phyloP scores from a whole-genome alignment of 2,888 invertebrate species.

The Eupithecia vulgata region DNA sequence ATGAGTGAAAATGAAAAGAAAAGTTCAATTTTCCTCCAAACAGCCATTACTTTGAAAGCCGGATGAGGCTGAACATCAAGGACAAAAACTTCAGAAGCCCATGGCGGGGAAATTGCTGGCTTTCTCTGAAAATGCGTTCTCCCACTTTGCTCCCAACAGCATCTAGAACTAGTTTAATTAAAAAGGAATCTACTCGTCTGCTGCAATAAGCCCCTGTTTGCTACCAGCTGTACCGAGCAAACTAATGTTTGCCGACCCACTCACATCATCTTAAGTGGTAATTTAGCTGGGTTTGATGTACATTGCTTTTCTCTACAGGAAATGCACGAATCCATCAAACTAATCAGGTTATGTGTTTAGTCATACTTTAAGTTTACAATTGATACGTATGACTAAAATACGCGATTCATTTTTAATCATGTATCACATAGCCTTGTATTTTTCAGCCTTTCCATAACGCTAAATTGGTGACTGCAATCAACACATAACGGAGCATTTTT shows the following conservation, averaged over 20 bases:
- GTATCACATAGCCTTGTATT: background rate
- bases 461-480: background rate
- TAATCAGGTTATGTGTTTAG: background rate
- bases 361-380: background rate
- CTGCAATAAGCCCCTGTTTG: slow-evolving; percentile 72
- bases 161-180: slow-evolving; percentile 74
- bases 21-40: slow-evolving; percentile 17
- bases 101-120: slow-evolving; percentile 15
- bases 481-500: background rate
- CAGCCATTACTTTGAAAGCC: slow-evolving; percentile 21
- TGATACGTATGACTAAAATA: background rate
- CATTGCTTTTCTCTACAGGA: slow-evolving; percentile 22
- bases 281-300: slow-evolving; percentile 29
- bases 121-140: slow-evolving; percentile 24
- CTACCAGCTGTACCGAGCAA: slow-evolving; percentile 61
- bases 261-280: slow-evolving; percentile 37
- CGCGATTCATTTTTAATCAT: background rate
- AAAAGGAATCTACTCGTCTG: slow-evolving; percentile 72
- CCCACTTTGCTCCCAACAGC: slow-evolving; percentile 46
- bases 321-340: slow-evolving; percentile 1
- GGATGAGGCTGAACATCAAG: slow-evolving; percentile 14
- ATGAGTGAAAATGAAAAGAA: slow-evolving; percentile 1
- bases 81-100: slow-evolving; percentile 7
- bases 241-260: slow-evolving; percentile 54
- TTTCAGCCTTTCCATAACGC: background rate